Conservation (phyloP, 2,797 vertebrate genomes). For the Poecilia wingei region DNA sequence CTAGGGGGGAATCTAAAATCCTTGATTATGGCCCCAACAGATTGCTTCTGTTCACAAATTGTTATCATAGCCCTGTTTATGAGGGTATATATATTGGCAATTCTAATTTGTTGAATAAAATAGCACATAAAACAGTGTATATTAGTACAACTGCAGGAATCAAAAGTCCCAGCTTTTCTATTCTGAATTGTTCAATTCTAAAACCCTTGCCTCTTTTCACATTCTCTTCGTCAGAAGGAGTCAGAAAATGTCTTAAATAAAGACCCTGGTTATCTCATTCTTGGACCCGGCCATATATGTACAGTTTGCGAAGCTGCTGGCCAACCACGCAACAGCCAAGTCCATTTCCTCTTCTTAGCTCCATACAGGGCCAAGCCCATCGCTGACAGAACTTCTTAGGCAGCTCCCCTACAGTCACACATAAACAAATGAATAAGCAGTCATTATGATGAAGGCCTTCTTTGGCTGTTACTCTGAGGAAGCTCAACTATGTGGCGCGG, state of each 20-base stretch:
- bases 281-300: constrained; percentile 75
- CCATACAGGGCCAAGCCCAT: constrained; percentile 74
- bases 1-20: too few relatives aligned
- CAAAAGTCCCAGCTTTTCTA: neutral
- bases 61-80: neutral
- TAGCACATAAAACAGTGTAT: too few relatives aligned
- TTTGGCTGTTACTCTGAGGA: constrained; percentile 27
- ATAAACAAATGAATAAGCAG: constrained; percentile 67
- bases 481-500: constrained; percentile 22
- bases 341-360: constrained; percentile 75
- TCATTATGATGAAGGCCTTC: constrained; percentile 54
- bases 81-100: neutral
- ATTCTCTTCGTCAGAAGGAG: constrained; percentile 29
- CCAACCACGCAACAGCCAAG: constrained; percentile 69
- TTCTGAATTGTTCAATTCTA: neutral
- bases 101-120: neutral
- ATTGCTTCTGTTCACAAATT: too few relatives aligned
- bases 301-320: constrained; percentile 60
- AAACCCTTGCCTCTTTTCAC: constrained; percentile 33
- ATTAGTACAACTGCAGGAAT: too few relatives aligned
- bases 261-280: constrained; percentile 70
- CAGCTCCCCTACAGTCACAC: constrained; percentile 49
- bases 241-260: constrained; percentile 46
- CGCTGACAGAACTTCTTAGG: constrained; percentile 58
- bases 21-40: too few relatives aligned